Evolutionary conservation across 2,797 vertebrate genomes (phyloP).

Genomic region (Sebastes reedi): DNA sequence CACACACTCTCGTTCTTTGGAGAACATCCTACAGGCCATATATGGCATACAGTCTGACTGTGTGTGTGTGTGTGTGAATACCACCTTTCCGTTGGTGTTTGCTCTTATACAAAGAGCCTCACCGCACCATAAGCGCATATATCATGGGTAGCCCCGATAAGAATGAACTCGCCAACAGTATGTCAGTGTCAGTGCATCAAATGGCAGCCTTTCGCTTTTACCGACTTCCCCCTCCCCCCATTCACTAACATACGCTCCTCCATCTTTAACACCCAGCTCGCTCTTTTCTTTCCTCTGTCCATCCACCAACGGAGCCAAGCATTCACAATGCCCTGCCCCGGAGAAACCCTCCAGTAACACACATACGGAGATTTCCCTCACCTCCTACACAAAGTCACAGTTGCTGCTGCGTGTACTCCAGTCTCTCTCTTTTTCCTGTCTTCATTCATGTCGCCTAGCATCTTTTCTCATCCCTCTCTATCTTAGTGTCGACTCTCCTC

Average conservation of each 20-base stretch:
- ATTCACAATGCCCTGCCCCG: constrained; percentile 56
- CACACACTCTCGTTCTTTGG: neutral
- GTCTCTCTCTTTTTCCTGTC: neutral
- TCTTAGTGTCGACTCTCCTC: neutral
- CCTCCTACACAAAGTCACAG: constrained; percentile 42
- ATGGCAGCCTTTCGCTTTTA: constrained; percentile 24
- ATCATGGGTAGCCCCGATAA: neutral
- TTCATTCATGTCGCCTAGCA: neutral
- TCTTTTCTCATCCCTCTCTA: neutral
- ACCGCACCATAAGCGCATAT: neutral
- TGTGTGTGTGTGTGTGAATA: neutral
- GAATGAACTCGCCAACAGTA: neutral
- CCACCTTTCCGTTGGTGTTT: constrained; percentile 4
- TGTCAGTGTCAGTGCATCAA: constrained; percentile 7
- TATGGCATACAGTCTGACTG: constrained; percentile 1
- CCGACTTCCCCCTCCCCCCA: constrained; percentile 28
- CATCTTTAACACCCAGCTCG: constrained; percentile 25
- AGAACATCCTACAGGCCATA: constrained; percentile 22
- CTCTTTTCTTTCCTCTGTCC: constrained; percentile 42
- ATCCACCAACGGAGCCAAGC: constrained; percentile 58
- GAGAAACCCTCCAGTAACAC: constrained; percentile 42
- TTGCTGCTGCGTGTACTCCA: constrained; percentile 3
- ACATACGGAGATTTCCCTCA: constrained; percentile 9
- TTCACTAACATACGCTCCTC: constrained; percentile 17
- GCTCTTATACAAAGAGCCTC: neutral